Conservation (phyloP, 37 sponge, comb jelly and placozoan genomes). For the Crambe crambe region DNA sequence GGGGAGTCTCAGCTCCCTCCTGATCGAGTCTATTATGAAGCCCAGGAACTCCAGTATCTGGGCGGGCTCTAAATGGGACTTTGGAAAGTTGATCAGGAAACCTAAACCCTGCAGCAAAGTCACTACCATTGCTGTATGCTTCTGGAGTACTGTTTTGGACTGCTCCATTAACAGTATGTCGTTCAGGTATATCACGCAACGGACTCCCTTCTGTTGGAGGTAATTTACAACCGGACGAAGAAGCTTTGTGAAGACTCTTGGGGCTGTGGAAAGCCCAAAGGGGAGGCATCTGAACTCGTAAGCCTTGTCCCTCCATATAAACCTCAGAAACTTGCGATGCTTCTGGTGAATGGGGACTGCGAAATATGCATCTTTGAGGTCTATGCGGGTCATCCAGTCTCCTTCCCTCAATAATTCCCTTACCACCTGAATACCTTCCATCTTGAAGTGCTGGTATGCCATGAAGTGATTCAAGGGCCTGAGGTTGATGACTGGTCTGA, state of each 20-base stretch:
- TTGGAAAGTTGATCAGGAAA: background rate
- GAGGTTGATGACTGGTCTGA: too few species aligned
- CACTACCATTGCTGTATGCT: background rate
- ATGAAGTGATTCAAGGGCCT: background rate
- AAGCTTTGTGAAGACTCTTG: background rate
- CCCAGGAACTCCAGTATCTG: constrained; percentile 1
- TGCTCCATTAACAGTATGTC: background rate
- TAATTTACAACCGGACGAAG: background rate
- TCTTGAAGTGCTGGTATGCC: too few species aligned
- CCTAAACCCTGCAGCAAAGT: background rate
- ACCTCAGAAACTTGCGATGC: constrained; percentile 6
- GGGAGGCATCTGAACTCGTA: constrained; percentile 12
- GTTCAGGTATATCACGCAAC: background rate
- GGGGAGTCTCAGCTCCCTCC: background rate
- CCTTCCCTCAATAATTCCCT: constrained; percentile 15
- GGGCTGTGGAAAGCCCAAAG: constrained; percentile 12
- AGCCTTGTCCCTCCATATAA: background rate
- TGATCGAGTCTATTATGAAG: background rate
- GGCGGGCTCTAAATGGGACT: constrained; percentile 4
- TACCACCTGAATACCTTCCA: too few species aligned
- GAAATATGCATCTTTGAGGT: too few species aligned
- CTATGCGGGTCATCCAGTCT: constrained; percentile 7
- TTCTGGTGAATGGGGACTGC: constrained; percentile 8
- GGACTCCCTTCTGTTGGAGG: background rate
- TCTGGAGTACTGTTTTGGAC: too few species aligned